Percentiles rank a stretch among this genome's conserved stretches.
These are phyloP conservation scores for Oscheius sp. DNA, from an alignment of 2,888 invertebrate species.

Conservation along the genomic window DNA sequence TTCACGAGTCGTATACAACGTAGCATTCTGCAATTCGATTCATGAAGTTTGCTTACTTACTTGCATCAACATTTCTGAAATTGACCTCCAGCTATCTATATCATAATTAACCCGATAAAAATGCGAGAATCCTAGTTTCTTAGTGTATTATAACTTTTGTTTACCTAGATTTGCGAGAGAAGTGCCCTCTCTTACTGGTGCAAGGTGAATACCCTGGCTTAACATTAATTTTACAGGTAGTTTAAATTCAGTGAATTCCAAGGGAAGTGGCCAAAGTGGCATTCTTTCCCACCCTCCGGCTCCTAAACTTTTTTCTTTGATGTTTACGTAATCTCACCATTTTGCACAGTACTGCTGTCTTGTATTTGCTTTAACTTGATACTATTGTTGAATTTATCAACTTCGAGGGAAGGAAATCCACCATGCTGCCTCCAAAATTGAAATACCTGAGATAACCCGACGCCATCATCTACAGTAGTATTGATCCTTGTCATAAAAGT, in stretches of 20 bases:
- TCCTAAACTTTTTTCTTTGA: constrained; percentile 25
- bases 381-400: constrained; percentile 39
- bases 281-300: constrained; percentile 43
- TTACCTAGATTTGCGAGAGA: not conserved
- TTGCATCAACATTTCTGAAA: constrained; percentile 16
- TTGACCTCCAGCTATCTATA: constrained; percentile 45
- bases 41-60: not conserved
- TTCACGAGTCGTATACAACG: constrained; percentile 44
- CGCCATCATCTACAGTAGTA: constrained; percentile 13
- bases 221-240: constrained; percentile 50
- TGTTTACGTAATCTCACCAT: not conserved
- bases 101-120: constrained; percentile 54
- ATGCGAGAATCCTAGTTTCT: constrained; percentile 39
- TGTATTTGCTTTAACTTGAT: constrained; percentile 41
- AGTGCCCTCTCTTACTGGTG: constrained; percentile 40
- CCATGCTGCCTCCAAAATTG: constrained; percentile 47
- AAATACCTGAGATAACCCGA: constrained; percentile 31
- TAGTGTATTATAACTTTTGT: not conserved
- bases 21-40: constrained; percentile 41
- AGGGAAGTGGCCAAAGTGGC: constrained; percentile 49
- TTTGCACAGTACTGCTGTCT: constrained; percentile 39
- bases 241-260: constrained; percentile 50
- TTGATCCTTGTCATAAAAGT: constrained; percentile 9
- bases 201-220: constrained; percentile 47
- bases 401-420: constrained; percentile 40